These are phyloP conservation scores for Pelodiscus sinensis DNA, from an alignment of 2,113 vertebrate species.

Conservation along the genomic window DNA sequence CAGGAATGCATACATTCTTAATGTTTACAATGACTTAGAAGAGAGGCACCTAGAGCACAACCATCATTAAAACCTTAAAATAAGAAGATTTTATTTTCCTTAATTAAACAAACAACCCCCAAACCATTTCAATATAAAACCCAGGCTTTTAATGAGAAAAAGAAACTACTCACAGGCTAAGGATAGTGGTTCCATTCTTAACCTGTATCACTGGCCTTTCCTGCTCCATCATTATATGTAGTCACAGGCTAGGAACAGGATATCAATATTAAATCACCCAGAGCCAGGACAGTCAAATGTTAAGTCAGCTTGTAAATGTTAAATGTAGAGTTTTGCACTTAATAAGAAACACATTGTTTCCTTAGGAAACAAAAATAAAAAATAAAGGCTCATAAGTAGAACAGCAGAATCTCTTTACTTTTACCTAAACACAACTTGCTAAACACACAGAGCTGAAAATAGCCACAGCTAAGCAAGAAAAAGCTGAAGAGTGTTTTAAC, in stretches of 20 bases:
- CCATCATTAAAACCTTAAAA: not conserved
- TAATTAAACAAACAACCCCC: not conserved
- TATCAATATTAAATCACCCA: slow-evolving; percentile 40
- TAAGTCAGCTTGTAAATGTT: slow-evolving; percentile 31
- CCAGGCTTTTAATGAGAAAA: not conserved
- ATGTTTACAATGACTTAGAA: not conserved
- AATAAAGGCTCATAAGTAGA: slow-evolving; percentile 60
- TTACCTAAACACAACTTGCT: slow-evolving; percentile 66
- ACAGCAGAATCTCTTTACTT: slow-evolving; percentile 66
- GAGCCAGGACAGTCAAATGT: slow-evolving; percentile 31
- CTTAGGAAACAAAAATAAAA: slow-evolving; percentile 49
- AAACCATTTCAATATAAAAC: not conserved
- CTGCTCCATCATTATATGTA: not conserved
- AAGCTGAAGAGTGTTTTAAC: slow-evolving; percentile 79
- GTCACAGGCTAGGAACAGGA: slow-evolving; percentile 18
- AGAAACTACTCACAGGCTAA: not conserved
- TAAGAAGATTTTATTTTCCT: not conserved
- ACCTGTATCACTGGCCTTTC: not conserved
- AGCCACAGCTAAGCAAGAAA: slow-evolving; percentile 64
- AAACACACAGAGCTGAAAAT: slow-evolving; percentile 74
- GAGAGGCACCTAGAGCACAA: not conserved
- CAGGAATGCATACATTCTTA: not conserved
- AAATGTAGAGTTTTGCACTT: slow-evolving; percentile 58
- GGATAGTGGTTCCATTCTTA: not conserved
- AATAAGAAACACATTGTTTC: slow-evolving; percentile 77